Conservation (phyloP, 2,797 vertebrate species). For the Rhabdophis nuchalis region DNA sequence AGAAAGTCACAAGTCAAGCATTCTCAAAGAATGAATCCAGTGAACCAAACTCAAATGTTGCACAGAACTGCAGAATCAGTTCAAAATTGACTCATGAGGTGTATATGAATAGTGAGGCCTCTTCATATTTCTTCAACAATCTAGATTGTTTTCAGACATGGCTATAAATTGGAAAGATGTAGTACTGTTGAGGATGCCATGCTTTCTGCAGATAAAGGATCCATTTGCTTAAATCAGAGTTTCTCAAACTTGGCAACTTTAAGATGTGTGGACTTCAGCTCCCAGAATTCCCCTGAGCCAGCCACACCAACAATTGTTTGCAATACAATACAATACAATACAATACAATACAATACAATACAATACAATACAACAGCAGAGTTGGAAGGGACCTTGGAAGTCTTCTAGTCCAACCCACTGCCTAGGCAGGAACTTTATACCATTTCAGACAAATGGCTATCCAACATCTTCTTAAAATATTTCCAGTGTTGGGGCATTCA, state of each 20-base stretch:
- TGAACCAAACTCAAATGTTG: not conserved
- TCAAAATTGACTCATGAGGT: not conserved
- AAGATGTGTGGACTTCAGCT: not conserved
- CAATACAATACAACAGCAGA: no score
- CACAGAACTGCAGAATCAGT: not conserved
- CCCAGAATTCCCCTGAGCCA: not conserved
- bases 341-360: no score
- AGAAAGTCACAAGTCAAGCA: not conserved
- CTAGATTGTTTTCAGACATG: not conserved
- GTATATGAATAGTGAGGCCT: not conserved
- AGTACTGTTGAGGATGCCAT: not conserved
- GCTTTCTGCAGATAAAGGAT: not conserved
- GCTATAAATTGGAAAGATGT: not conserved
- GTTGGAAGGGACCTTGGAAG: not conserved
- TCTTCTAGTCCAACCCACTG: not conserved
- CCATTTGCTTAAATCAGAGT: not conserved
- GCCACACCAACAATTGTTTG: not conserved
- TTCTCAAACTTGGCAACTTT: not conserved
- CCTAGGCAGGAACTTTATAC: no score
- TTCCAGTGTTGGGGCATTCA: not conserved
- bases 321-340: no score
- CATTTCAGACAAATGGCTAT: no score
- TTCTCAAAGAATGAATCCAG: not conserved
- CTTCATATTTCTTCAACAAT: not conserved
- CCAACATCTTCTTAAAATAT: not conserved